Base-by-base conservation (phyloP, 2,797 vertebrate species). In the Enteromius radiatus region DNA sequence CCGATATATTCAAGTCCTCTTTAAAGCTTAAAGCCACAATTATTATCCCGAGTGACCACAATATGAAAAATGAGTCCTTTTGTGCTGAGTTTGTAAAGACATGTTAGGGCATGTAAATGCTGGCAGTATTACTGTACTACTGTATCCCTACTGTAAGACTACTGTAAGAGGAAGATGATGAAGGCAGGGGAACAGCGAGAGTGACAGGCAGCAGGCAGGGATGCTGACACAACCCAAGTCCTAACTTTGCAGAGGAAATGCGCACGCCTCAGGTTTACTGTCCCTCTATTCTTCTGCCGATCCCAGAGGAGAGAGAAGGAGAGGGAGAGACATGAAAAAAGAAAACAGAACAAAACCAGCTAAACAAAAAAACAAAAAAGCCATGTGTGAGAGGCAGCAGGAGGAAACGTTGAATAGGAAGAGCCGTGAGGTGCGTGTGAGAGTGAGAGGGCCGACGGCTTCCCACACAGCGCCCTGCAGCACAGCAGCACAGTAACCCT, bases 401-500 rank as follows among this genome's bases (percentile, higher is more conserved):
- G 84, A 91, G 93, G 93, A 94, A 94, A 88, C 2, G 82, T 84
- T 89, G 38, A 89, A 91, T 89, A 86, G 91, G 92, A 92, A 91
- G 88, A 91, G 89, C 86, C 68, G 38, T 49, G 84, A 81, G 76
- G 85, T 80, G 85, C 75, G 87, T 94, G 94, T 94, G 95, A 93
- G 94, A 96, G 94, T 90, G 84, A 84, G 88, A 92, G 84, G 83
- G 87, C 85, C 65, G 84, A 82, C 85, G 85, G 85, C 94, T 96
- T 95, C 94, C 94, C 95, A 94, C 93, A 90, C 81, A 78, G 89
- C 63, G 80, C 87, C 82, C 87, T 90, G 71, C 91, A 91, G 56
- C 76, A 83, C 90, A 91, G 64, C 65, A 84, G 76, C 90, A 87
- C 85, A 88, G 91, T 90, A 89, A 84, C 89, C 91, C 91, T 63